Percentiles rank a stretch among this genome's conserved stretches.
These are phyloP conservation scores for Ophion slaviceki DNA, from an alignment of 2,888 invertebrate species.

Conservation along the genomic window DNA sequence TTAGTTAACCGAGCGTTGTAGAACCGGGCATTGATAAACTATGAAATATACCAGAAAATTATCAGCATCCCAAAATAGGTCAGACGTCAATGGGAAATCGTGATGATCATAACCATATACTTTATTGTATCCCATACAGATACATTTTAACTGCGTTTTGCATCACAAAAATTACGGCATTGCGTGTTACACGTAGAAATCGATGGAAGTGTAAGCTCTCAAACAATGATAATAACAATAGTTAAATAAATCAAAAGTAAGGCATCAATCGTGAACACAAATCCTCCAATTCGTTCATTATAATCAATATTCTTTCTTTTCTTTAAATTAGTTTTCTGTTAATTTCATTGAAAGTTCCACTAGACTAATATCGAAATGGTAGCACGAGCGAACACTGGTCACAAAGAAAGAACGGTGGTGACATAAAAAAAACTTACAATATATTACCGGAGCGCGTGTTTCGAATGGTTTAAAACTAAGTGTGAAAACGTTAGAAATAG, in stretches of 20 bases:
- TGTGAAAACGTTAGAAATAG: constrained; percentile 22
- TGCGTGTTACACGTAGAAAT: constrained; percentile 67
- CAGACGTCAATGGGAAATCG: background rate
- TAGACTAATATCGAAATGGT: constrained; percentile 45
- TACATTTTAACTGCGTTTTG: constrained; percentile 64
- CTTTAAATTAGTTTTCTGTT: constrained; percentile 35
- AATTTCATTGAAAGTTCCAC: constrained; percentile 52
- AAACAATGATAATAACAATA: constrained; percentile 49
- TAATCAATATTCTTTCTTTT: constrained; percentile 31
- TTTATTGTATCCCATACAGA: constrained; percentile 67
- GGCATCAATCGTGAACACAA: constrained; percentile 74
- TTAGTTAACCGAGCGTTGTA: too few species aligned
- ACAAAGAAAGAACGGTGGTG: constrained; percentile 37
- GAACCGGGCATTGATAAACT: too few species aligned
- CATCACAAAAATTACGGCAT: constrained; percentile 67
- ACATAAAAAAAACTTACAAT: background rate
- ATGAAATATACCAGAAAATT: too few species aligned
- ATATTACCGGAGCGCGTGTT: background rate
- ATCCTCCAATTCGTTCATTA: constrained; percentile 72
- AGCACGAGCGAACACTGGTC: constrained; percentile 52
- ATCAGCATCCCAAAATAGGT: too few species aligned
- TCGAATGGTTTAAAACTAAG: constrained; percentile 9
- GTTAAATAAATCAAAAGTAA: constrained; percentile 22
- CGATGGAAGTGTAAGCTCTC: constrained; percentile 68
- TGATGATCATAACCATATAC: constrained; percentile 61